Evolutionary conservation across 1,140 invertebrate species (phyloP).

Genomic region (Galendromus occidentalis): DNA sequence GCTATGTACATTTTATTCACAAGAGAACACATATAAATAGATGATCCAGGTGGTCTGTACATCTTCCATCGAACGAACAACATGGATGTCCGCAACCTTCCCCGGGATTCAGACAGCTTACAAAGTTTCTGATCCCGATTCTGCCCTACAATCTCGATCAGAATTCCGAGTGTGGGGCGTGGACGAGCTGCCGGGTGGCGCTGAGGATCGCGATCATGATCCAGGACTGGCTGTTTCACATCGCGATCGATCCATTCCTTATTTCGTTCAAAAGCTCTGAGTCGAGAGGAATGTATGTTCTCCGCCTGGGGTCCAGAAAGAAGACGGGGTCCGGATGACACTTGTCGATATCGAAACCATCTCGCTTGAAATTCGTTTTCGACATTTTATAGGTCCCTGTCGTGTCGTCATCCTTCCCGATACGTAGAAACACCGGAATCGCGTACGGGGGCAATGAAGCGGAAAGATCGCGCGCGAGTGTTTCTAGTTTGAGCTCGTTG

Average conservation of each 20-base stretch:
- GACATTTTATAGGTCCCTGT: conserved; percentile 24
- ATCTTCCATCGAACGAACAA: too few relatives aligned
- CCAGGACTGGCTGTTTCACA: too few relatives aligned
- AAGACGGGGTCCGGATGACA: conserved; percentile 33
- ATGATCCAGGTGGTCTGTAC: too few relatives aligned
- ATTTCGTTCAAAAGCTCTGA: conserved; percentile 36
- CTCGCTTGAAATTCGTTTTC: neutral
- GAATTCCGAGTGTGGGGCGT: too few relatives aligned
- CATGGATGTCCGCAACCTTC: too few relatives aligned
- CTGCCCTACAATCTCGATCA: too few relatives aligned
- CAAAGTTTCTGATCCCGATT: too few relatives aligned
- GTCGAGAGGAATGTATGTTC: conserved; percentile 41
- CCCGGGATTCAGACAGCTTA: too few relatives aligned
- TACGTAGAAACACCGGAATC: conserved; percentile 30
- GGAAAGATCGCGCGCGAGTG: conserved; percentile 21
- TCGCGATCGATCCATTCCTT: conserved; percentile 16
- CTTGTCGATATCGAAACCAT: conserved; percentile 21
- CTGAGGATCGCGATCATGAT: too few relatives aligned
- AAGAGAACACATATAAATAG: too few relatives aligned
- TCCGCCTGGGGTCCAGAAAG: conserved; percentile 28
- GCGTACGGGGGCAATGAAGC: conserved; percentile 28
- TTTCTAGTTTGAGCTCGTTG: conserved; percentile 20
- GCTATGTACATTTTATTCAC: too few relatives aligned
- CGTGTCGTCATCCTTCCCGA: conserved; percentile 26
- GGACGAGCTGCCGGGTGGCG: too few relatives aligned